Conservation (phyloP, 2,113 vertebrate species). For the Colaptes auratus region DNA sequence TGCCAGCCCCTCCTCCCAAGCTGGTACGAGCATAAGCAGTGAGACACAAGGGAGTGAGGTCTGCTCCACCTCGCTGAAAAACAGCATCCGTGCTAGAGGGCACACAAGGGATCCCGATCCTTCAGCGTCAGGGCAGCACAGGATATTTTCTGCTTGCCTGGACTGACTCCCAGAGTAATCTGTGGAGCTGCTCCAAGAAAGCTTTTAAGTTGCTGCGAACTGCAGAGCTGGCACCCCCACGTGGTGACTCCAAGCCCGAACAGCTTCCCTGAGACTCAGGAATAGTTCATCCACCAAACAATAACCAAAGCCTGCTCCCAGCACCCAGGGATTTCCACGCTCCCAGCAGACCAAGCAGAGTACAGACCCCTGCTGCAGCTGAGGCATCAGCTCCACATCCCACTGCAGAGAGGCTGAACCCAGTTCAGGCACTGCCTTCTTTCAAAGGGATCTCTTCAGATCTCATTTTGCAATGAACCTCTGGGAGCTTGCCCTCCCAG, state of each 20-base stretch:
- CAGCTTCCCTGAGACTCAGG: background rate
- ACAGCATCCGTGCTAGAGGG: background rate
- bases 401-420: background rate
- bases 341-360: background rate
- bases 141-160: background rate
- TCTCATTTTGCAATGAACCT: background rate
- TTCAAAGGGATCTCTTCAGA: background rate
- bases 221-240: slow-evolving; percentile 54
- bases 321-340: accelerated
- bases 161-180: background rate
- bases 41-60: background rate
- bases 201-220: background rate
- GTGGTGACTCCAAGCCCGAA: background rate
- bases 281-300: accelerated
- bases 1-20: background rate
- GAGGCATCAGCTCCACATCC: background rate
- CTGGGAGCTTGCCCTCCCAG: background rate
- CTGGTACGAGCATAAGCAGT: background rate
- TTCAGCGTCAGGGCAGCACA: background rate
- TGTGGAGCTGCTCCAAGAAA: slow-evolving; percentile 38
- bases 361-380: accelerated
- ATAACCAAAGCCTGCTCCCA: accelerated
- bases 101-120: background rate
- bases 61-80: background rate
- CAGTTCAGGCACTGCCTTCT: accelerated